Base-by-base conservation (phyloP, 2,888 invertebrate genomes). In the Nebria salina region DNA sequence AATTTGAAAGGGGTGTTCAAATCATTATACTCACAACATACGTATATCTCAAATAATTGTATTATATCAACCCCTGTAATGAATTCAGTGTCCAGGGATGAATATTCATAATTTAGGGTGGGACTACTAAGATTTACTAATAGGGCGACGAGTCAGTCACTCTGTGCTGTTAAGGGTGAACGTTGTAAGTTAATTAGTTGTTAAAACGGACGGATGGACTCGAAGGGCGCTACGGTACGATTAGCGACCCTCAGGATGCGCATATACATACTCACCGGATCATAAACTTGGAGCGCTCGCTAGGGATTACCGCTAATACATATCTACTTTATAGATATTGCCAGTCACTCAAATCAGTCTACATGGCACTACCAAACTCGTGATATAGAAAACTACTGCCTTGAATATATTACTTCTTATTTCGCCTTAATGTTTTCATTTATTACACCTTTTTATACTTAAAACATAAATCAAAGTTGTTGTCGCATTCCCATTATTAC, bases 131-230 rank as follows among this genome's bases (percentile, higher is more conserved):
- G 70, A 70, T 26, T 9, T 26, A 70, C 5, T 70, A 25, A 15
- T 70, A 26, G 20, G 54, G 54, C 54, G 54, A 13, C 13, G 54
- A 11, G 54, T 54, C 54, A 54, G 8, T 8, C 54, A 54, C 54
- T 54, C 34, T 54, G 54, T 54, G 54, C 34, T 54, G 13, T 54
- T 54, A 54, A 54, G 54, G 54, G 54, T 54, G 54, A 54, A 13
- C 54, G 54, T 54, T 73, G 41, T 73, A 66, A 78, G 79, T 79
- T 79, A 79, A 79, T 79, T 79, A 79, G 74, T 68, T 79, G 79
- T 75, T 66, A 74, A 75, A 79, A 74, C 75, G 64, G 74, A 73
- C 54, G 54, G 54, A 54, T 54, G 13, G 54, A 54, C 54, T 54
- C 54, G 8, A 13, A 54, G 13, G 54, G 54, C 54, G 54, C 54